Percentiles rank a stretch among this genome's conserved stretches.
phyloP scores from a whole-genome alignment of 1,140 invertebrate genomes.

The Diachasma alloeum region DNA sequence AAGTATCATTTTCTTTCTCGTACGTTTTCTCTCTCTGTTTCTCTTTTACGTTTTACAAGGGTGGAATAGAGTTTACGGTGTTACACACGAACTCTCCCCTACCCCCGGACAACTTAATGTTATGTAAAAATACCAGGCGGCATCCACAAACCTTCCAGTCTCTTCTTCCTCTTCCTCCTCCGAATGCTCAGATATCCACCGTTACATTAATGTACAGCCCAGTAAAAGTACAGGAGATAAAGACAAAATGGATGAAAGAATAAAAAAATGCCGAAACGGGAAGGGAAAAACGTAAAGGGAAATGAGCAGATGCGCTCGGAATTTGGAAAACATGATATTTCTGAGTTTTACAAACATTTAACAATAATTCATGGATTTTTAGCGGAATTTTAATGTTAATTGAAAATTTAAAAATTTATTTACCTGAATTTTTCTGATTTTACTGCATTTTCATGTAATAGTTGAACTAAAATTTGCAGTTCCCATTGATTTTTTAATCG shows the following conservation, averaged over 20 bases:
- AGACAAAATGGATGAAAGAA: background rate
- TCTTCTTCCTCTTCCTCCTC: conserved; percentile 12
- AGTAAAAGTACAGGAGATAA: conserved; percentile 11
- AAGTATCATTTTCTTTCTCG: conserved; percentile 4
- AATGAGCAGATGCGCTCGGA: no score
- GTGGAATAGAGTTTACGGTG: conserved; percentile 20
- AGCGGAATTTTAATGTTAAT: no score
- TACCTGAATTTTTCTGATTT: no score
- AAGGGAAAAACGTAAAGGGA: no score
- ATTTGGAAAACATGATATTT: no score
- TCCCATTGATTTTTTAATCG: no score
- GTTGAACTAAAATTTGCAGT: no score
- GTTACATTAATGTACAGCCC: conserved; percentile 49
- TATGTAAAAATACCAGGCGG: conserved; percentile 60
- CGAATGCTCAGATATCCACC: conserved; percentile 14
- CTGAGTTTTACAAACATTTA: no score
- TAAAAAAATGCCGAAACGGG: background rate
- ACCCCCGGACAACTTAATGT: conserved; percentile 51
- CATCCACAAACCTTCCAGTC: conserved; percentile 15
- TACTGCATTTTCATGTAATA: no score
- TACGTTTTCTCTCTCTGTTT: background rate
- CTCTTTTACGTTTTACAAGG: background rate
- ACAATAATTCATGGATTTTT: no score
- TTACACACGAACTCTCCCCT: conserved; percentile 11
- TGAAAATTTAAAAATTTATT: no score